A percentile compares a stretch with the other conserved stretches of the same genome.
Evolutionary conservation across 2,797 vertebrate species (phyloP).

Genomic region (Pseudotriccus pelzelni): DNA sequence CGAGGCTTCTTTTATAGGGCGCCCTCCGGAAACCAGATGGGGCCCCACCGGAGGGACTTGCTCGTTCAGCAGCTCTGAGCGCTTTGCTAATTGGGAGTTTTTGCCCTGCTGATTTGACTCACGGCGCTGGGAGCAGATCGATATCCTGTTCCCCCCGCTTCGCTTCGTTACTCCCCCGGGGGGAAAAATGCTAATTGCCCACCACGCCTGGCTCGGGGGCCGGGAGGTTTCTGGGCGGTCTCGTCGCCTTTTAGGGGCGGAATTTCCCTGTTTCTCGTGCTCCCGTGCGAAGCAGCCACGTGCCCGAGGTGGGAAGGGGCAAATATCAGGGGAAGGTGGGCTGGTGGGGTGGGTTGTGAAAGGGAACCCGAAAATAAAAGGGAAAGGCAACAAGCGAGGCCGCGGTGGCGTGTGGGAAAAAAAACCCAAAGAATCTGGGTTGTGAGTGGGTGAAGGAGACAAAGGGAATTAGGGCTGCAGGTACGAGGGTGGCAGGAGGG

Average conservation of each 20-base stretch:
- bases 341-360: not conserved
- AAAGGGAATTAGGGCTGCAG: not conserved
- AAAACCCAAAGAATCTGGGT: not conserved
- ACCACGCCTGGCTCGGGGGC: not conserved
- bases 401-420: accelerated
- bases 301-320: accelerated
- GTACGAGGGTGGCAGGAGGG: not conserved
- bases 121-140: not conserved
- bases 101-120: not conserved
- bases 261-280: not conserved
- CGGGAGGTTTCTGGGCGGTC: not conserved
- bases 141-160: not conserved
- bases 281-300: accelerated
- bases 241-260: not conserved
- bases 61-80: not conserved
- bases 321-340: not conserved
- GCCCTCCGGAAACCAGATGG: not conserved
- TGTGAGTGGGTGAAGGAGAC: not conserved
- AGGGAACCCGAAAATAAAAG: not conserved
- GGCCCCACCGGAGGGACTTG: not conserved
- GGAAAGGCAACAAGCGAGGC: not conserved
- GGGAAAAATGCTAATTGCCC: not conserved
- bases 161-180: not conserved
- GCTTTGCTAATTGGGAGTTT: not conserved
- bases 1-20: not conserved